A percentile compares a stretch with the other conserved stretches of the same genome.
phyloP scores from a whole-genome alignment of 2,888 invertebrate species.

The Plusia festucae region DNA sequence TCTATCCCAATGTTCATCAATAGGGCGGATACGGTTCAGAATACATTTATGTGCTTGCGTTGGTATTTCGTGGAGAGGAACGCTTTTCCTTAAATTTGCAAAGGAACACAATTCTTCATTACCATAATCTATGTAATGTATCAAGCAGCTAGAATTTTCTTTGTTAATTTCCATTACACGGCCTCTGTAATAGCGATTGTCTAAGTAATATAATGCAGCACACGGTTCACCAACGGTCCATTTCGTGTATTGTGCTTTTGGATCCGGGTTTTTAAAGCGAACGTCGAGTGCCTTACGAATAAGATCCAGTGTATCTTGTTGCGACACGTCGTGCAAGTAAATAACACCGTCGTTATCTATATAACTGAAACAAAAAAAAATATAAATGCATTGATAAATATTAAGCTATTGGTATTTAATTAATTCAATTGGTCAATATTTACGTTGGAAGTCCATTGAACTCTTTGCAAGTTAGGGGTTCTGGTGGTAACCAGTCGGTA shows the following conservation, averaged over 20 bases:
- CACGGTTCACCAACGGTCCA: conserved; percentile 92
- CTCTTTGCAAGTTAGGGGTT: conserved; percentile 81
- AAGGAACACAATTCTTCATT: conserved; percentile 91
- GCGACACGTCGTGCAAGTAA: conserved; percentile 74
- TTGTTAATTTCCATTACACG: conserved; percentile 84
- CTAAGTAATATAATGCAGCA: conserved; percentile 91
- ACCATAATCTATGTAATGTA: conserved; percentile 95
- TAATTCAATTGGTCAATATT: conserved; percentile 67
- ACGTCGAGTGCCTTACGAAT: conserved; percentile 86
- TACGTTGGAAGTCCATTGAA: conserved; percentile 91
- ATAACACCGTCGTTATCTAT: conserved; percentile 85
- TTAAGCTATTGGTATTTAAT: neutral
- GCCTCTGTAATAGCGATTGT: conserved; percentile 93
- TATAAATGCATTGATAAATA: neutral
- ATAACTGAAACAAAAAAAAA: conserved; percentile 68
- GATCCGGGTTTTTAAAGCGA: conserved; percentile 80
- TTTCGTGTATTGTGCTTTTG: conserved; percentile 81
- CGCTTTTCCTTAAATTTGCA: conserved; percentile 89
- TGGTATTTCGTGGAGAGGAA: conserved; percentile 91
- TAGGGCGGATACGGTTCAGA: conserved; percentile 81
- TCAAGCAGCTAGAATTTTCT: conserved; percentile 79
- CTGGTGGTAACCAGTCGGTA: conserved; percentile 90
- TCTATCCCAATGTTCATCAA: conserved; percentile 80
- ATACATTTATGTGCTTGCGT: conserved; percentile 90
- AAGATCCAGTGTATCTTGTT: conserved; percentile 80